Evolutionary conservation across 1,140 invertebrate species (phyloP).

Genomic region (Homarus americanus): DNA sequence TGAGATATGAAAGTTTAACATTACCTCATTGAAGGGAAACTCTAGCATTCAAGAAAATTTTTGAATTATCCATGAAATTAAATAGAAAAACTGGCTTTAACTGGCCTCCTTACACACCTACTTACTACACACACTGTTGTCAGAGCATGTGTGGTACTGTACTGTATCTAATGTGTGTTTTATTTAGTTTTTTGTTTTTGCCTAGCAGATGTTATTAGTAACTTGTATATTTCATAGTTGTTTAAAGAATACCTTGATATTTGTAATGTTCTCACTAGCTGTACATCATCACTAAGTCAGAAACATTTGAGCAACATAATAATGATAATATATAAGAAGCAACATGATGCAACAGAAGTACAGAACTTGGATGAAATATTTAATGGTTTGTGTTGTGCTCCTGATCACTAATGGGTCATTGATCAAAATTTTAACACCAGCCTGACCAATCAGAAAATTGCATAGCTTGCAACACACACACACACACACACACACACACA

Average conservation of each 20-base stretch:
- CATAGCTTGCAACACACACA: neutral
- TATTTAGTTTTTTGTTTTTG: neutral
- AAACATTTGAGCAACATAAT: neutral
- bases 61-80: too few species aligned
- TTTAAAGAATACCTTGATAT: neutral
- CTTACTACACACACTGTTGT: neutral
- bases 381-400: neutral
- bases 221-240: slow-evolving; percentile 6
- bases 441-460: neutral
- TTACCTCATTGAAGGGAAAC: neutral
- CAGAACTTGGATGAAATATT: neutral
- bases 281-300: neutral
- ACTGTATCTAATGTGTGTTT: slow-evolving; percentile 7
- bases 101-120: neutral
- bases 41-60: neutral
- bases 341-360: slow-evolving; percentile 7
- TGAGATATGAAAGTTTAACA: neutral
- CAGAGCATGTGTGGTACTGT: slow-evolving; percentile 1
- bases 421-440: neutral
- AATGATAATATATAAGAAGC: neutral
- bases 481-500: neutral
- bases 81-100: neutral
- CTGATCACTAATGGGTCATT: neutral
- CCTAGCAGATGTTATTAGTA: slow-evolving; percentile 2
- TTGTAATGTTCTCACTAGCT: neutral